Percentiles rank a stretch among this genome's conserved stretches.
These are phyloP conservation scores for Tauraco hartlaubi DNA, from an alignment of 2,797 vertebrate genomes.

Conservation along the genomic window DNA sequence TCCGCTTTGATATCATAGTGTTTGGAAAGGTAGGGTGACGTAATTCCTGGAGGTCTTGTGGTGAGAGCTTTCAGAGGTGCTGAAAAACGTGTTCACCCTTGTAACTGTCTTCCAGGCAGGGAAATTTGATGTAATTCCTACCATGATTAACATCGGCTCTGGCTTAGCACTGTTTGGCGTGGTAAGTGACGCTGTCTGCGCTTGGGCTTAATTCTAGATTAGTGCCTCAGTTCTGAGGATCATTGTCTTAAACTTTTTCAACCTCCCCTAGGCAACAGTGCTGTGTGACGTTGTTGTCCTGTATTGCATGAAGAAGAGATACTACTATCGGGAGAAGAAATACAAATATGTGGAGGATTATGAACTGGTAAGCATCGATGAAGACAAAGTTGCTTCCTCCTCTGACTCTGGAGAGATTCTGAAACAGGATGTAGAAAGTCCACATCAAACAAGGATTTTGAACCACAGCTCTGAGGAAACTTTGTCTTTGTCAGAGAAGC, in stretches of 20 bases:
- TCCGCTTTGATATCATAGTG: conserved; percentile 91
- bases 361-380: conserved; percentile 76
- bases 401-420: neutral
- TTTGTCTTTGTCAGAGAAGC: neutral
- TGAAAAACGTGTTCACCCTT: neutral
- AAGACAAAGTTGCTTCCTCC: neutral
- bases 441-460: neutral
- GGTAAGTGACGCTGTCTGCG: conserved; percentile 79
- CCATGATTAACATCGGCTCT: conserved; percentile 92
- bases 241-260: neutral
- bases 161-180: conserved; percentile 88
- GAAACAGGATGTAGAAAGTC: neutral
- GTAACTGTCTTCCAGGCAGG: conserved; percentile 83
- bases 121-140: conserved; percentile 91
- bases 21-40: conserved; percentile 87
- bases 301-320: conserved; percentile 83
- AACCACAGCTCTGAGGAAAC: neutral
- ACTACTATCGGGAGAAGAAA: conserved; percentile 87
- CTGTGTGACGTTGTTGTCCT: conserved; percentile 88
- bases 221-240: neutral
- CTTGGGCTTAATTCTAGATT: neutral
- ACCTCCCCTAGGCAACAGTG: conserved; percentile 80
- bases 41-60: neutral
- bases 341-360: conserved; percentile 84
- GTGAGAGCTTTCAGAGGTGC: neutral